Conservation (phyloP, 2,113 vertebrate species). For the Coreoperca whiteheadi region DNA sequence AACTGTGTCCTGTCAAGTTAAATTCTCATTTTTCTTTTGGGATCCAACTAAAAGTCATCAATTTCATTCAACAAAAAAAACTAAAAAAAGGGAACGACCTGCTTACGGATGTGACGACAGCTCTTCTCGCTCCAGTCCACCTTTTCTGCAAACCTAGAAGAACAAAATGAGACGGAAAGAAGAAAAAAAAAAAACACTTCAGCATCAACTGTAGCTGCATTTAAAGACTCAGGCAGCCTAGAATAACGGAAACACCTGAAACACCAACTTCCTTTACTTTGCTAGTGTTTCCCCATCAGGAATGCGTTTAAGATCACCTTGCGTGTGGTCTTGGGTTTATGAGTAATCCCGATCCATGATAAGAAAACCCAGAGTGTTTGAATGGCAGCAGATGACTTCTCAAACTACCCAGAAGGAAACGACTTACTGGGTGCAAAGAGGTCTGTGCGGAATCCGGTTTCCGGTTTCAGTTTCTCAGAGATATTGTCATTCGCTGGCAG, state of each 20-base stretch:
- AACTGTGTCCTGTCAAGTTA: too few relatives aligned
- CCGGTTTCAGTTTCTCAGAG: neutral
- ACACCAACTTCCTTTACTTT: neutral
- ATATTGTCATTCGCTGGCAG: too few relatives aligned
- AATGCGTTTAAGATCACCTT: too few relatives aligned
- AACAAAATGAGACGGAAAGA: neutral
- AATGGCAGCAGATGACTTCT: neutral
- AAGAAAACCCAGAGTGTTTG: too few relatives aligned
- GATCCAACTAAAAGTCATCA: too few relatives aligned
- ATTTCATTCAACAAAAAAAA: too few relatives aligned
- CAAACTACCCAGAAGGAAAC: neutral
- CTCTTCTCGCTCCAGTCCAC: neutral
- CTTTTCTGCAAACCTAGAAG: neutral
- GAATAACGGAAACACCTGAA: too few relatives aligned
- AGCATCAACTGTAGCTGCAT: neutral
- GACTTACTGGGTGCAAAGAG: neutral
- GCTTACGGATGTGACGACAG: neutral
- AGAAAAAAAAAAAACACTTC: neutral
- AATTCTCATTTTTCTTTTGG: too few relatives aligned
- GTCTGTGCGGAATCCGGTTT: neutral
- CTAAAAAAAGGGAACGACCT: too few relatives aligned
- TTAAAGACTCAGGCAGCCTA: neutral
- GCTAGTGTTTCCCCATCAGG: too few relatives aligned
- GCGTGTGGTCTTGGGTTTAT: too few relatives aligned
- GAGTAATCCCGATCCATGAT: too few relatives aligned